phyloP scores from a whole-genome alignment of 2,797 vertebrate genomes.

The Melanotaenia nigrans region DNA sequence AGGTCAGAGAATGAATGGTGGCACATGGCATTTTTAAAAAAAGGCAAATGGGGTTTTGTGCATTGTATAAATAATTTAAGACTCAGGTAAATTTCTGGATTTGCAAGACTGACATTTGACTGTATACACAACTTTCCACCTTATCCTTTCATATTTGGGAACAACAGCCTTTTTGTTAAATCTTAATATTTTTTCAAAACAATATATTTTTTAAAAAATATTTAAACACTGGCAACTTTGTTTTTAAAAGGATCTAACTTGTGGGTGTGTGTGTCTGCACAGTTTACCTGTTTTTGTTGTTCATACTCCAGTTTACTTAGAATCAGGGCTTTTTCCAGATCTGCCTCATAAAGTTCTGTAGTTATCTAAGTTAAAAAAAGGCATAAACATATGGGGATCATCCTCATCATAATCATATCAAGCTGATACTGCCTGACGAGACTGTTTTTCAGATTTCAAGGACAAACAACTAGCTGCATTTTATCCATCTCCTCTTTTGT shows the following conservation, averaged over 20 bases:
- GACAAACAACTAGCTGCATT: not conserved
- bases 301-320: constrained; percentile 94
- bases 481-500: not conserved
- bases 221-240: not conserved
- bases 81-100: not conserved
- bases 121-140: not conserved
- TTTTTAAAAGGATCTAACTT: not conserved
- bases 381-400: not conserved
- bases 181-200: no score
- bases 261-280: not conserved
- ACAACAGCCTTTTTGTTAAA: not conserved
- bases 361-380: constrained; percentile 84
- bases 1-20: not conserved
- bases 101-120: not conserved
- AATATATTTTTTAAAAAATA: not conserved
- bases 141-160: no score
- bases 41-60: not conserved
- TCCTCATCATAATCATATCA: not conserved
- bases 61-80: not conserved
- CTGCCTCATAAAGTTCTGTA: constrained; percentile 93
- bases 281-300: constrained; percentile 89
- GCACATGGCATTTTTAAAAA: not conserved
- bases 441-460: not conserved
- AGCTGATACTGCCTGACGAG: not conserved
- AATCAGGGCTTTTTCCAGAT: constrained; percentile 94